Conservation (phyloP, 1,140 invertebrate species). For the Neodiprion pinetum region DNA sequence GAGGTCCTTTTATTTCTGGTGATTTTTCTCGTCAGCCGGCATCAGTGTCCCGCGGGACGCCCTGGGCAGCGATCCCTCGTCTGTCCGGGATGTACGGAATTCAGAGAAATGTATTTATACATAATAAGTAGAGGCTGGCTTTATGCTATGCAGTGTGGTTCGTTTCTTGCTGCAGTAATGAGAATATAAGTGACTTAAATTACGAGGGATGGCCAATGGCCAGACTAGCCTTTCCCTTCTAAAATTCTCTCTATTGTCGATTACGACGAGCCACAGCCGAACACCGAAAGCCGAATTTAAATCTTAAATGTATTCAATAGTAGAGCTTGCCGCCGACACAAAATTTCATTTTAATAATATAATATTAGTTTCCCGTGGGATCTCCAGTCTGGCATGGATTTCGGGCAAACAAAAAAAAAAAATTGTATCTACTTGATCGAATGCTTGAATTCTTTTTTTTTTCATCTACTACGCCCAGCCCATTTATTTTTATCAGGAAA, state of each 20-base stretch:
- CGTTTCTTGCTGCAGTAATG: conserved; percentile 1
- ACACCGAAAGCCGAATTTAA: conserved; percentile 2
- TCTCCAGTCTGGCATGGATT: not conserved
- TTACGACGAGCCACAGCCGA: not conserved
- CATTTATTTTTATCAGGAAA: no score
- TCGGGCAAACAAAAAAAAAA: not conserved
- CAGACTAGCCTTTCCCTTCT: not conserved
- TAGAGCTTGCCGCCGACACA: not conserved
- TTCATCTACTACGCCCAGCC: not conserved
- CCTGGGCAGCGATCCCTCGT: conserved; percentile 30
- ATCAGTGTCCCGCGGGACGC: conserved; percentile 47
- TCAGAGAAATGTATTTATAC: conserved; percentile 46
- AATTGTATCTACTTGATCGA: not conserved
- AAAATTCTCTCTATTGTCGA: conserved; percentile 5
- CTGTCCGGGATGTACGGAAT: conserved; percentile 35
- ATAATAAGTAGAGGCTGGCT: conserved; percentile 40
- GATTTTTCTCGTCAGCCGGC: conserved; percentile 45
- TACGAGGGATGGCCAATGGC: conserved; percentile 6
- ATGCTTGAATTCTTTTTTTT: not conserved
- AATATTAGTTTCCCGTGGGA: conserved; percentile 2
- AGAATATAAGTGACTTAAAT: conserved; percentile 8
- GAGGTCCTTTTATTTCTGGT: conserved; percentile 42
- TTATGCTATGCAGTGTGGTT: conserved; percentile 21
- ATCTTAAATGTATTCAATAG: conserved; percentile 6
- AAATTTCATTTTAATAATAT: conserved; percentile 6